Conservation (phyloP, 2,888 invertebrate genomes). For the Lasioglossum zephyrum region DNA sequence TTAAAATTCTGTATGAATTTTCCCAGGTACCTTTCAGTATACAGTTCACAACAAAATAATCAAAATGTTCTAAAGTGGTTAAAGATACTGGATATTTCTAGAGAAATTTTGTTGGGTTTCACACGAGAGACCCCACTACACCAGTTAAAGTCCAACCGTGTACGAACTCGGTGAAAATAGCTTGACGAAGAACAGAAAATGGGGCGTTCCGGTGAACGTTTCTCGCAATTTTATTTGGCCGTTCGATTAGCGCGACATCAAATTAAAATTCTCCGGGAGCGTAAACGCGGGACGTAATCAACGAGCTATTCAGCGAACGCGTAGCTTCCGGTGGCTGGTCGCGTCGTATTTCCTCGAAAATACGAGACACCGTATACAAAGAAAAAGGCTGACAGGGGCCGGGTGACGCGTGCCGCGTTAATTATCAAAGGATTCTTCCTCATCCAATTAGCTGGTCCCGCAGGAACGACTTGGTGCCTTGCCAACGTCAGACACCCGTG, state of each 20-base stretch:
- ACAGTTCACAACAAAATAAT: too few species aligned
- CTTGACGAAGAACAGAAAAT: neutral
- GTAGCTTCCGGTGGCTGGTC: constrained; percentile 18
- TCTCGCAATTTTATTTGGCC: neutral
- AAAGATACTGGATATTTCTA: too few species aligned
- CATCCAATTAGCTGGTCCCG: constrained; percentile 59
- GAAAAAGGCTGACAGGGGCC: constrained; percentile 34
- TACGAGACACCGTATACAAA: constrained; percentile 1
- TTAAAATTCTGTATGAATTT: too few species aligned
- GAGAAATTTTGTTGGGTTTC: too few species aligned
- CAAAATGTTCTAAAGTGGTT: too few species aligned
- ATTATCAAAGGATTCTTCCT: constrained; percentile 64
- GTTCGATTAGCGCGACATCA: neutral
- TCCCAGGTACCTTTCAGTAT: too few species aligned
- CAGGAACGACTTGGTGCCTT: constrained; percentile 55
- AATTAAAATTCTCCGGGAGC: constrained; percentile 4
- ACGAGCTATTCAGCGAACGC: constrained; percentile 30
- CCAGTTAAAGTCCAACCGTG: neutral
- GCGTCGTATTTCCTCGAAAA: constrained; percentile 30
- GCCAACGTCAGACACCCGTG: constrained; percentile 38
- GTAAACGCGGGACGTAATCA: neutral
- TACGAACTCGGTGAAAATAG: neutral
- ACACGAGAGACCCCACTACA: neutral
- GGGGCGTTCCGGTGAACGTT: neutral
- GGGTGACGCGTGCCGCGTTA: constrained; percentile 40